phyloP scores from a whole-genome alignment of 2,113 vertebrate genomes.

The Tenrec ecaudatus region DNA sequence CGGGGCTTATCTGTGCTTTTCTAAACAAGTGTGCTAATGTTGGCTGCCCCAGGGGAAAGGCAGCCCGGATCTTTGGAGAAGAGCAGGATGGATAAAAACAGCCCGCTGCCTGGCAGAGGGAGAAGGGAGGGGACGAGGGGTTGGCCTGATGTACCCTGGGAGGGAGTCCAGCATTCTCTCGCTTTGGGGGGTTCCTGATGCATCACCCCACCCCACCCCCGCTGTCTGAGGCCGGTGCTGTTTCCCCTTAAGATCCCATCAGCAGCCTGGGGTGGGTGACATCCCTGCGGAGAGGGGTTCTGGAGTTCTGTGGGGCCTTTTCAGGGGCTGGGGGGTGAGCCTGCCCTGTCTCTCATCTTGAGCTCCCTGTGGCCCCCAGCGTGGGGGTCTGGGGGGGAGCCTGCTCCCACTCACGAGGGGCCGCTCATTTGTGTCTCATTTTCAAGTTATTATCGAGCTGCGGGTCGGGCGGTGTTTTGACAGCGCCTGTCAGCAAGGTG shows the following conservation, averaged over 20 bases:
- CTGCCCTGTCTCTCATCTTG: fast-evolving
- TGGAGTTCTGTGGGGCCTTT: not conserved
- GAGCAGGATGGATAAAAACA: not conserved
- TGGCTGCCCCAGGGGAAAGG: not conserved
- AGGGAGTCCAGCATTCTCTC: fast-evolving
- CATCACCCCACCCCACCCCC: too few relatives aligned
- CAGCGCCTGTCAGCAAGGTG: constrained; percentile 81
- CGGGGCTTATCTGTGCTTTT: constrained; percentile 4
- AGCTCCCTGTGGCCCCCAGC: fast-evolving
- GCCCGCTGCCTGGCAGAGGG: not conserved
- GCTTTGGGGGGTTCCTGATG: not conserved
- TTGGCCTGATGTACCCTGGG: fast-evolving
- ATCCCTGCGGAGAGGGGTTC: fast-evolving
- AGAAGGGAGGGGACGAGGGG: fast-evolving
- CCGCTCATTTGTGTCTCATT: constrained; percentile 79
- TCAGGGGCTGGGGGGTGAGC: fast-evolving
- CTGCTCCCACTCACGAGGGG: constrained; percentile 20
- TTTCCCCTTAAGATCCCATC: too few relatives aligned
- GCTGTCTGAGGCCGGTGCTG: too few relatives aligned
- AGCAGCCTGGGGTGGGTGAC: fast-evolving
- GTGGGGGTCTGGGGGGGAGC: fast-evolving
- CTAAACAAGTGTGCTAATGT: not conserved
- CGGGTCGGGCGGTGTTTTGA: constrained; percentile 69
- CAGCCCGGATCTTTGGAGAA: not conserved
- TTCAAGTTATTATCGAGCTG: constrained; percentile 78